phyloP scores from a whole-genome alignment of 1,140 invertebrate genomes.

The Drosophila micromelanica region DNA sequence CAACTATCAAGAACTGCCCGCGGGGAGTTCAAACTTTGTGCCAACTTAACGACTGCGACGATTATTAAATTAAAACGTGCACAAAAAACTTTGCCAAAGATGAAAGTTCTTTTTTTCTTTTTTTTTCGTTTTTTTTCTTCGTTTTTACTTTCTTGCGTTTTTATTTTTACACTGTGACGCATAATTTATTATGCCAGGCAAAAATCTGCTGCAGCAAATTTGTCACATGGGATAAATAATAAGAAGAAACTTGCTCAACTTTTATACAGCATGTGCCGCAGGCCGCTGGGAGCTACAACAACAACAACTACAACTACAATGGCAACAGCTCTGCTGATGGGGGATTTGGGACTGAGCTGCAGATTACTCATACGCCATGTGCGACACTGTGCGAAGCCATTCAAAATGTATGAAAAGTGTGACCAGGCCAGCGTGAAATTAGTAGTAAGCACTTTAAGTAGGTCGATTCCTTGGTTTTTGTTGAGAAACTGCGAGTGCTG shows the following conservation, averaged over 20 bases:
- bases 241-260: constrained; percentile 63
- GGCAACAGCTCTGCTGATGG: constrained; percentile 7
- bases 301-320: background rate
- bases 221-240: constrained; percentile 83
- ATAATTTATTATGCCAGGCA: constrained; percentile 72
- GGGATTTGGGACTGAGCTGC: constrained; percentile 46
- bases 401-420: constrained; percentile 36
- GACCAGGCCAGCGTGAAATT: constrained; percentile 69
- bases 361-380: constrained; percentile 70
- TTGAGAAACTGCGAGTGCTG: background rate
- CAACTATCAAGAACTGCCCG: constrained; percentile 25
- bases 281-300: background rate
- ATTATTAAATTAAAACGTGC: constrained; percentile 81
- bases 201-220: constrained; percentile 78
- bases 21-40: constrained; percentile 46
- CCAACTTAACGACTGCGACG: constrained; percentile 61
- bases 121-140: constrained; percentile 26
- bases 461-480: constrained; percentile 10
- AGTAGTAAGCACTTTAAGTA: constrained; percentile 47
- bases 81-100: constrained; percentile 59
- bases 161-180: constrained; percentile 37
- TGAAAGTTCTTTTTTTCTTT: constrained; percentile 43
- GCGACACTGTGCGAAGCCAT: constrained; percentile 15
- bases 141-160: background rate
- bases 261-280: constrained; percentile 45